Evolutionary conservation across 2,113 vertebrate species (phyloP).

Genomic region (Porphyrio hochstetteri): DNA sequence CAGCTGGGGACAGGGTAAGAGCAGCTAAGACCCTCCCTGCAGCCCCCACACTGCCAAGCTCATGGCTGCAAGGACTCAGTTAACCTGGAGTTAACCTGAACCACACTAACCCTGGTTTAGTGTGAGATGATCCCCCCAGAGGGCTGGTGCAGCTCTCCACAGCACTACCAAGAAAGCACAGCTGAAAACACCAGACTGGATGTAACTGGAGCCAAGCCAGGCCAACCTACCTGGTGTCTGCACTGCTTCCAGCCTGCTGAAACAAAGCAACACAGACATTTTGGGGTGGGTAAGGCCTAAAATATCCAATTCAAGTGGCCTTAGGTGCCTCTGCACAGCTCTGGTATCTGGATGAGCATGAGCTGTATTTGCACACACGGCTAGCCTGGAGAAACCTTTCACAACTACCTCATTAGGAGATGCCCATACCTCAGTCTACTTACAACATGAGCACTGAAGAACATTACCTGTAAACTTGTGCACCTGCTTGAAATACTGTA

Average conservation of each 20-base stretch:
- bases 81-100: neutral
- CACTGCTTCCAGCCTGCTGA: neutral
- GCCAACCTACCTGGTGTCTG: neutral
- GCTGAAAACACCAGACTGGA: neutral
- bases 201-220: rapidly evolving
- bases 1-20: neutral
- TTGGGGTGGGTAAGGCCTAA: neutral
- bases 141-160: neutral
- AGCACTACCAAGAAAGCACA: neutral
- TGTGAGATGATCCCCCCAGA: neutral
- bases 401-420: neutral
- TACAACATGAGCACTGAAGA: neutral
- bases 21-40: too few species aligned
- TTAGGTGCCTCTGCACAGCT: rapidly evolving
- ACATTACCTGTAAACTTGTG: neutral
- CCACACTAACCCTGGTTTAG: too few species aligned
- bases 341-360: neutral
- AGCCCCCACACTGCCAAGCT: neutral
- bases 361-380: too few species aligned
- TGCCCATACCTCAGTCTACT: neutral
- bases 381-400: neutral
- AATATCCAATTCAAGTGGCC: neutral
- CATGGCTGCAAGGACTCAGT: neutral
- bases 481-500: neutral
- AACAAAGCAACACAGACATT: too few species aligned